Evolutionary conservation across 1,140 invertebrate genomes (phyloP), one percentile per base, ranked within the genome.

Genomic region (Zaprionus gabonicus): DNA sequence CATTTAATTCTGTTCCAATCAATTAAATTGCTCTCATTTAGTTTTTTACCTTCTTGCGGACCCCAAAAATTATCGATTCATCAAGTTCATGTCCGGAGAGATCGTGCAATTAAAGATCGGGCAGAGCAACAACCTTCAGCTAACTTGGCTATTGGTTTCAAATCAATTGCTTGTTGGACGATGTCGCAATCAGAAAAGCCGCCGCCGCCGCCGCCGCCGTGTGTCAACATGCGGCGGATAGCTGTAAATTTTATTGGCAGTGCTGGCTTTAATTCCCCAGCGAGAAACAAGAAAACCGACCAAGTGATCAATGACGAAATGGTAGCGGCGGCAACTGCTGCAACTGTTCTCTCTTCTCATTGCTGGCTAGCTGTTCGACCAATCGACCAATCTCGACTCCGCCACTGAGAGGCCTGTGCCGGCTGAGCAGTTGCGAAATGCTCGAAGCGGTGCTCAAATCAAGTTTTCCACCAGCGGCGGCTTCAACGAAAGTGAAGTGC

Each of bases 301-400:
- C 44, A 55, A 67, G 25, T 34, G 38, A 72, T 67, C 78, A 69
- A 85, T 88, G 85, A 74, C 69, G 86, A 88, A 88, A 90, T 72
- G 53, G 38, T 63, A 63, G 64, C 27, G 55, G 53, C 76, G 55
- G 53, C 76, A 56, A 65, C 74, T 49, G 68, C 68, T 49, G 68
- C 68, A 78, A 34, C 68, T 64, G 64, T 76, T 73, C 65, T 78
- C 71, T 69, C 71, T 69, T 53, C 31, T 34, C 44, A 71, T 53
- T 59, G 73, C 51, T 71, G 68, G 46, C 49, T 75, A 78, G 55
- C 70, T 71, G 82, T 51, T 75, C 46, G 57, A 28, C 59, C 28
- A 46, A 53, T 25, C 25, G 27, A 25, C 27, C 25, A 23, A 27
- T 15, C 25, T 53, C 20, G 51, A 25, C 13, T 23, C n/a, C 41